A percentile compares a stretch with the other conserved stretches of the same genome.
phyloP scores from a whole-genome alignment of 2,113 vertebrate genomes.

The Synchiropus splendidus region DNA sequence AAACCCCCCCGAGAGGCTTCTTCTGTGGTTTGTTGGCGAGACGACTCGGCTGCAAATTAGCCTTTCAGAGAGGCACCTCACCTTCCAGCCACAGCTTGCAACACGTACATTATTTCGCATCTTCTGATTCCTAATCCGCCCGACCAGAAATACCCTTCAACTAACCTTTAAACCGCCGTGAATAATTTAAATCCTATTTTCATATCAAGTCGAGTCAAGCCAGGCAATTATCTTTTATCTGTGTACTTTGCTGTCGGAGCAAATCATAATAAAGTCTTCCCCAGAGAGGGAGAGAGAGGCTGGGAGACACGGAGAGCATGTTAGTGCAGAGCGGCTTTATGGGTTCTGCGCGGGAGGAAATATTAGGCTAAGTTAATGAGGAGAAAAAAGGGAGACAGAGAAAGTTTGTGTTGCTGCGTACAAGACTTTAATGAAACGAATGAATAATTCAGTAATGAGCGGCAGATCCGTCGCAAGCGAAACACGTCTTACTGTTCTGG shows the following conservation, averaged over 20 bases:
- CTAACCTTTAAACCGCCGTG: conserved; percentile 93
- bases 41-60: conserved; percentile 78
- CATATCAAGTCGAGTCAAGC: conserved; percentile 93
- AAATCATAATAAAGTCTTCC: conserved; percentile 88
- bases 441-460: conserved; percentile 88
- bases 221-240: conserved; percentile 99
- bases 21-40: conserved; percentile 69
- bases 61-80: conserved; percentile 70
- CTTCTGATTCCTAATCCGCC: conserved; percentile 54
- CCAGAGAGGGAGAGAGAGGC: conserved; percentile 34
- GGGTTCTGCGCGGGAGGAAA: conserved; percentile 12
- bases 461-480: conserved; percentile 65
- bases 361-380: conserved; percentile 5
- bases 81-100: conserved; percentile 70
- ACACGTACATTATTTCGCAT: conserved; percentile 32
- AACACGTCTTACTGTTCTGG: too few species aligned
- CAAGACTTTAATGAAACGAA: conserved; percentile 73
- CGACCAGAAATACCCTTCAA: conserved; percentile 93
- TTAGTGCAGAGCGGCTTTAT: conserved; percentile 27
- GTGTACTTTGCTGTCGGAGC: conserved; percentile 86
- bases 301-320: conserved; percentile 5
- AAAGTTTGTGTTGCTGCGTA: conserved; percentile 68
- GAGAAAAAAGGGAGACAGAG: conserved; percentile 37
- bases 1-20: conserved; percentile 76
- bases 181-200: conserved; percentile 95